Evolutionary conservation across 2,888 invertebrate genomes (phyloP).

Genomic region (Asteroscopus sphinx): DNA sequence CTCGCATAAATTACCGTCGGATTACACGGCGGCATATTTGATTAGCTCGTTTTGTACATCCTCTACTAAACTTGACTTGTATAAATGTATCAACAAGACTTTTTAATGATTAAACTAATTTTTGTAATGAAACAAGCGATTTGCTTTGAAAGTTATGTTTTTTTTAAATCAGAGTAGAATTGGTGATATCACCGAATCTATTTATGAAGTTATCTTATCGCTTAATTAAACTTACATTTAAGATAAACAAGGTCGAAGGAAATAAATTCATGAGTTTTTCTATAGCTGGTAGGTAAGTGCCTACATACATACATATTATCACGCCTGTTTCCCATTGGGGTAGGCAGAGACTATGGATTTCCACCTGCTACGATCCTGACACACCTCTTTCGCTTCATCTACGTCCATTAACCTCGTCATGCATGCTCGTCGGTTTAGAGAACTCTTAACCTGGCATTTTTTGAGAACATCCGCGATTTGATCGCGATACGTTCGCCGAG

Average conservation of each 20-base stretch:
- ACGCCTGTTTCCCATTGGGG: too few relatives aligned
- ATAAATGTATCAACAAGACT: slow-evolving; percentile 12
- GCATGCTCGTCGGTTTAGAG: too few relatives aligned
- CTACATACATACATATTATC: too few relatives aligned
- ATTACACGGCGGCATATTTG: slow-evolving; percentile 66
- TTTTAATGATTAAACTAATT: slow-evolving; percentile 18
- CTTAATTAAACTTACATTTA: slow-evolving; percentile 41
- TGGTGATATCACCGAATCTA: slow-evolving; percentile 34
- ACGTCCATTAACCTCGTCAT: too few relatives aligned
- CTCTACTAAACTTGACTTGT: slow-evolving; percentile 17
- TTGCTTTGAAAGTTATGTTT: slow-evolving; percentile 8
- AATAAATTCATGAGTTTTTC: slow-evolving; percentile 13
- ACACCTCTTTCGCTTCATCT: too few relatives aligned
- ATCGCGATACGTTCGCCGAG: too few relatives aligned
- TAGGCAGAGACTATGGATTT: too few relatives aligned
- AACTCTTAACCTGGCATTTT: too few relatives aligned
- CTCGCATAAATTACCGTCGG: slow-evolving; percentile 68
- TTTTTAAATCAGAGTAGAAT: slow-evolving; percentile 18
- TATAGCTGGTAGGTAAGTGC: too few relatives aligned
- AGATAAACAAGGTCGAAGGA: slow-evolving; percentile 39
- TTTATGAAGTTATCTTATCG: slow-evolving; percentile 46
- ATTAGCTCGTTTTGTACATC: slow-evolving; percentile 57
- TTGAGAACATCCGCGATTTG: too few relatives aligned
- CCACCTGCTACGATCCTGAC: too few relatives aligned
- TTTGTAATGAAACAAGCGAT: slow-evolving; percentile 28